phyloP scores from a whole-genome alignment of 2,113 vertebrate genomes.

The Calidris pygmaea region DNA sequence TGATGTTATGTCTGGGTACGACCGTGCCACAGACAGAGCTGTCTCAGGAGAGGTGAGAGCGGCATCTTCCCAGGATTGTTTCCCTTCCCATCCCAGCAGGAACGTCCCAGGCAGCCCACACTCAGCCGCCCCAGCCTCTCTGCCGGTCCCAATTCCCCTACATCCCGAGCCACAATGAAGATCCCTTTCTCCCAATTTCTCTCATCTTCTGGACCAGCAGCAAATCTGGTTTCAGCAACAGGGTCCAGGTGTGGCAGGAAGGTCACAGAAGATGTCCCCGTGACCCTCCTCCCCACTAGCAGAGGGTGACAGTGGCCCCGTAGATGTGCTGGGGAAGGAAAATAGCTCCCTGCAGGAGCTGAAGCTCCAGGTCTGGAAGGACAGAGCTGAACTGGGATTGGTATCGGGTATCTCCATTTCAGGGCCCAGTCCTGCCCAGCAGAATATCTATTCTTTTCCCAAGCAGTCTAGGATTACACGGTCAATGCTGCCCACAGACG shows the following conservation, averaged over 20 bases:
- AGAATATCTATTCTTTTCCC: background rate
- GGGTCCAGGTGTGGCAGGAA: background rate
- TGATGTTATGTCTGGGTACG: background rate
- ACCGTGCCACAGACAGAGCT: background rate
- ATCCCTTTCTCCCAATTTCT: background rate
- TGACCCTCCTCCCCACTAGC: accelerated
- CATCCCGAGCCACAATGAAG: accelerated
- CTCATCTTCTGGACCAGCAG: background rate
- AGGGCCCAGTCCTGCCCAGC: background rate
- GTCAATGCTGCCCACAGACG: background rate
- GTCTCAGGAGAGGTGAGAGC: background rate
- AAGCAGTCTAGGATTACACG: background rate
- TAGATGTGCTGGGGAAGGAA: background rate
- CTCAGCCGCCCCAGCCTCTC: background rate
- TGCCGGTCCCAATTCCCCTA: background rate
- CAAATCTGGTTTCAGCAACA: background rate
- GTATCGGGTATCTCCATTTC: background rate
- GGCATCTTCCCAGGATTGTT: accelerated
- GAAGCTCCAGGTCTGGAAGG: background rate
- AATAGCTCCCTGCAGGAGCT: background rate
- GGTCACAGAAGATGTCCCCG: background rate
- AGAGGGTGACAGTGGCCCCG: background rate
- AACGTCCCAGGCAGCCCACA: background rate
- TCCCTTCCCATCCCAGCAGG: background rate
- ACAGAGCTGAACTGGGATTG: background rate